Percentiles rank a stretch among this genome's conserved stretches.
phyloP scores from a whole-genome alignment of 2,113 vertebrate species.

The Toxotes jaculatrix region DNA sequence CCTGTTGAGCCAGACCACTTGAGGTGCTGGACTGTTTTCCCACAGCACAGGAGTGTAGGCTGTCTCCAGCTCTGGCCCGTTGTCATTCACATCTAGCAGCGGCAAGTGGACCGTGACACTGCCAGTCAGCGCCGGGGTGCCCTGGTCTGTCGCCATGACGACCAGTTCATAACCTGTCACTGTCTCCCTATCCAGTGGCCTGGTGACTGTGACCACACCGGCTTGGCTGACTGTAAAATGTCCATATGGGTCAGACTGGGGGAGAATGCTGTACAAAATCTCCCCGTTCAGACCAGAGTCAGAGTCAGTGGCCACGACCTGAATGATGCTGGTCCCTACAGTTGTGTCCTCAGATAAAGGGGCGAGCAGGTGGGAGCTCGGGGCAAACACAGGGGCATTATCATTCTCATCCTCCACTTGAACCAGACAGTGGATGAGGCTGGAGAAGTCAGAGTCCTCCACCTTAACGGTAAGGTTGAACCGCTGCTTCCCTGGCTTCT shows the following conservation, averaged over 20 bases:
- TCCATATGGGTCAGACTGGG: slow-evolving; percentile 84
- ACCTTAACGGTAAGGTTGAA: slow-evolving; percentile 91
- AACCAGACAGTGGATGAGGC: slow-evolving; percentile 85
- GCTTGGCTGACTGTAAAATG: slow-evolving; percentile 84
- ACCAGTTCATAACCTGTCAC: slow-evolving; percentile 83
- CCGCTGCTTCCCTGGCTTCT: slow-evolving; percentile 84
- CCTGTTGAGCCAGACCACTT: slow-evolving; percentile 85
- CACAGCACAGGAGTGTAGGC: slow-evolving; percentile 87
- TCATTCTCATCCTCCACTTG: slow-evolving; percentile 91
- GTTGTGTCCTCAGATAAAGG: slow-evolving; percentile 85
- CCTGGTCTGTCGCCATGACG: slow-evolving; percentile 88
- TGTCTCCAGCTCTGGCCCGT: slow-evolving; percentile 87
- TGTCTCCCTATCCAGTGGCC: slow-evolving; percentile 85
- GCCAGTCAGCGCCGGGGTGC: slow-evolving; percentile 84
- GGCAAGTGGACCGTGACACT: slow-evolving; percentile 84
- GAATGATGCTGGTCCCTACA: slow-evolving; percentile 85
- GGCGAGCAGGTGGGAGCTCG: slow-evolving; percentile 76
- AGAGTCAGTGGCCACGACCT: slow-evolving; percentile 85
- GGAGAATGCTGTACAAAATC: slow-evolving; percentile 85
- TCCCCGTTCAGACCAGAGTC: slow-evolving; percentile 88
- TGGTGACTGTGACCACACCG: slow-evolving; percentile 84
- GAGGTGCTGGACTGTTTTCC: slow-evolving; percentile 87
- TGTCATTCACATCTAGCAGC: slow-evolving; percentile 90
- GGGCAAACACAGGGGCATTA: slow-evolving; percentile 87
- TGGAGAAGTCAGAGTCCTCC: slow-evolving; percentile 89